Evolutionary conservation across 2,797 vertebrate species (phyloP), one percentile per base, ranked within the genome.

Genomic region (Hippopotamyrus pictus): DNA sequence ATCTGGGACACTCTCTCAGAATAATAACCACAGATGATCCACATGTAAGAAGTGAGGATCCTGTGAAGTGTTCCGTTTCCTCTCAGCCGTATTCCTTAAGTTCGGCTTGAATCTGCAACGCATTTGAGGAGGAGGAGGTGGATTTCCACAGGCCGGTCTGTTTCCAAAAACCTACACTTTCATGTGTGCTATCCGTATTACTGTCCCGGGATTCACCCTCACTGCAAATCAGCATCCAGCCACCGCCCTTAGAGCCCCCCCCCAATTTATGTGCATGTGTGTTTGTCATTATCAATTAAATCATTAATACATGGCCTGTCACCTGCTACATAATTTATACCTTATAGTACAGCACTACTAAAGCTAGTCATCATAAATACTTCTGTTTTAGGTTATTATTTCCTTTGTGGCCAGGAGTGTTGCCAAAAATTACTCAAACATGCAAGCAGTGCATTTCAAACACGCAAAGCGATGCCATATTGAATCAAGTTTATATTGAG

Each of bases 231-330:
- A 76, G 33, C 33, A 41, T 6, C 46, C 76, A 44, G 37, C 41
- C 37, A 22, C 41, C 7, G 1, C 76, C 41, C 14, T 41, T 3
- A n/a, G 14, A 79, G 37, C 33, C 69, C 1, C 5, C 5, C 0
- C 41, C n/a, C 41, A 82, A 82, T 44, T 82, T 48, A 46, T 46
- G 19, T 46, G 73, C 76, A 82, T 82, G 19, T 46, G 19, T n/a
- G 76, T 44, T 82, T 46, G 76, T 82, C 76, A 82, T 44, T 82
- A 46, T 82, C 76, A 90, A 89, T 92, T 69, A 44, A 90, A 88
- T 82, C 37, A 82, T 76, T 37, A 82, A 82, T 46, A 44, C 37
- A n/a, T 46, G 19, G 41, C 41, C 41, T 44, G 41, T 82, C 76
- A 82, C 76, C 19, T 82, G 41, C 41, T 44, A 22, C 76, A 46